Evolutionary conservation across 1,140 invertebrate species (phyloP).

Genomic region (Diachasmimorpha longicaudata): DNA sequence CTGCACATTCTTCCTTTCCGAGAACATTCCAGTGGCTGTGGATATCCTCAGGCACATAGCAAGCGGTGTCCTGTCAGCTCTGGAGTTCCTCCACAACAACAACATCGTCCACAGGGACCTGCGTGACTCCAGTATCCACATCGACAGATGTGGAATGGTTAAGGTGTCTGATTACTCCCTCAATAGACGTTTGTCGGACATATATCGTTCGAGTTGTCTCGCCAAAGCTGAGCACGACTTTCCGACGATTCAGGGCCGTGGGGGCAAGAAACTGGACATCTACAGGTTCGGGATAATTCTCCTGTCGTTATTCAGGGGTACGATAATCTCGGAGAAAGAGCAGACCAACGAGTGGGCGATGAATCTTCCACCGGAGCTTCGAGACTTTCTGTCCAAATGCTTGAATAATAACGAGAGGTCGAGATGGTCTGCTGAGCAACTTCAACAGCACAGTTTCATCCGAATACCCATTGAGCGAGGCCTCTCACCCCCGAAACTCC

Average conservation of each 20-base stretch:
- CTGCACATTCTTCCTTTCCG: conserved; percentile 63
- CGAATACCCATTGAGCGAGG: conserved; percentile 46
- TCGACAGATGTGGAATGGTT: conserved; percentile 66
- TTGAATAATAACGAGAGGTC: conserved; percentile 69
- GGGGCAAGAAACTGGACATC: conserved; percentile 76
- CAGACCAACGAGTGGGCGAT: conserved; percentile 59
- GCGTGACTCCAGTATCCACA: conserved; percentile 70
- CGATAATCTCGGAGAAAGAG: conserved; percentile 58
- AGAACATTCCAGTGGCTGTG: conserved; percentile 65
- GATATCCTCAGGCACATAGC: conserved; percentile 70
- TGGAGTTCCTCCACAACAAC: conserved; percentile 78
- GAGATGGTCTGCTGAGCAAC: conserved; percentile 73
- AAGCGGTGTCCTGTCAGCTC: conserved; percentile 69
- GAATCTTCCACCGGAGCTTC: conserved; percentile 63
- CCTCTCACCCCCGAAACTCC: conserved; percentile 39
- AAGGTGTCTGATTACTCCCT: conserved; percentile 76
- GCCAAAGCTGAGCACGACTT: conserved; percentile 54
- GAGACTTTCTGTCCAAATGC: conserved; percentile 76
- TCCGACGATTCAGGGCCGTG: conserved; percentile 65
- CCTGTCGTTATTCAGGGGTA: conserved; percentile 65
- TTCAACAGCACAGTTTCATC: conserved; percentile 66
- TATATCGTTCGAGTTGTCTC: conserved; percentile 49
- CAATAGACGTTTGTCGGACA: conserved; percentile 69
- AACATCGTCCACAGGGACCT: conserved; percentile 81
- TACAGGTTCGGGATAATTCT: conserved; percentile 72